A percentile compares a stretch with the other conserved stretches of the same genome.
phyloP scores from a whole-genome alignment of 1,140 invertebrate genomes.

The Yoshiicerus persimilis region DNA sequence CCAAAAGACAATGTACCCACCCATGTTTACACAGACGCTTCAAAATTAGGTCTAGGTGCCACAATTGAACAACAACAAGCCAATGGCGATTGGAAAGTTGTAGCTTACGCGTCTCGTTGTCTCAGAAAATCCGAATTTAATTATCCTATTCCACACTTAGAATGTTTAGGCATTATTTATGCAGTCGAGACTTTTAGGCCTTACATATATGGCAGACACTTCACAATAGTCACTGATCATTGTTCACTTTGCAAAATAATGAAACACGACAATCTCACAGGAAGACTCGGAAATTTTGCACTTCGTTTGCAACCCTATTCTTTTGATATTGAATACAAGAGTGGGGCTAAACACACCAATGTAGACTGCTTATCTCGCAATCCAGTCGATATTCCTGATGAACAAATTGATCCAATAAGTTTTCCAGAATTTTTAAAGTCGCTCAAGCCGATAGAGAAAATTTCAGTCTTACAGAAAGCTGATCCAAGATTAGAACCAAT shows the following conservation, averaged over 20 bases:
- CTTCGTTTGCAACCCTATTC: constrained; percentile 35
- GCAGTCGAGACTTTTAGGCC: constrained; percentile 53
- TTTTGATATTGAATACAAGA: constrained; percentile 45
- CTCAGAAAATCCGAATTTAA: constrained; percentile 52
- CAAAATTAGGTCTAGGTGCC: background rate
- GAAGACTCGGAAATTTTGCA: constrained; percentile 40
- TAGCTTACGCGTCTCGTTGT: constrained; percentile 56
- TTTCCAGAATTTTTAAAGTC: background rate
- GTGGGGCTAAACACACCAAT: background rate
- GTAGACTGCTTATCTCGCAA: background rate
- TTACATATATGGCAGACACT: constrained; percentile 52
- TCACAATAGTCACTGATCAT: constrained; percentile 59
- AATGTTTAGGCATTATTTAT: constrained; percentile 55
- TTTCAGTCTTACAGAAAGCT: background rate
- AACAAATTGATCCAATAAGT: background rate
- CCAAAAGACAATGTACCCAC: background rate
- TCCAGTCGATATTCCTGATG: background rate
- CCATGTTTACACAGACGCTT: background rate
- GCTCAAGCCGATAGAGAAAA: background rate
- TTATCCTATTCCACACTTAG: constrained; percentile 54
- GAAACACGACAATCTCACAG: constrained; percentile 12
- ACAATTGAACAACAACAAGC: constrained; percentile 34
- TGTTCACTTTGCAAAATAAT: constrained; percentile 55
- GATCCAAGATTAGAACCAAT: background rate
- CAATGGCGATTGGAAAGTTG: constrained; percentile 45